Base-by-base conservation (phyloP, 2,113 vertebrate species). In the Onychorhynchus coronatus region DNA sequence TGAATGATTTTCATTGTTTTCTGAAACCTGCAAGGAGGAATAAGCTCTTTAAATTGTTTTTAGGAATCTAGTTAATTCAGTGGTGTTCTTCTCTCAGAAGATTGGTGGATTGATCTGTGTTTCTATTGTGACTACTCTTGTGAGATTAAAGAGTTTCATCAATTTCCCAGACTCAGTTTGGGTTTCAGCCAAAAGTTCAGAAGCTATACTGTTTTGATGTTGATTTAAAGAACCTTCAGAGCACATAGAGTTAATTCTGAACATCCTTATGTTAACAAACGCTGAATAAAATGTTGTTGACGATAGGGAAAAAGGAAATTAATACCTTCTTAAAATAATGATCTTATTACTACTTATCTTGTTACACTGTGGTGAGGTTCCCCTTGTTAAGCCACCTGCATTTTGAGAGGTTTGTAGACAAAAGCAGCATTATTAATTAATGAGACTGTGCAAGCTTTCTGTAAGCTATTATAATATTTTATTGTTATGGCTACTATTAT, bases 261-360 rank as follows among this genome's bases (percentile, higher is more conserved):
- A 95, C 93, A 97, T 81, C 56, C 47, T 42, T 59, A 73, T 70
- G 85, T 86, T 90, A 84, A 91, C 56, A 85, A 96, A 72, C 75
- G 52, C 91, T 25, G 89, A 81, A 93, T 93, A 91, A 97, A 97
- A 88, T 55, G 56, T 82, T 95, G 89, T 89, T 96, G 91, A 92
- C 94, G 95, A 55, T 56, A 77, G 89, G 90, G 85, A 35, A 89
- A 96, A 91, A 39, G 71, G 74, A 81, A 82, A 47, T 90, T 22
- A 96, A 96, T 95, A 87, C 68, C 47, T 94, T 96, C 85, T 78
- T 96, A 90, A 95, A 96, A 95, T 87, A 93, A 92, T 88, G 91
- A 88, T 96, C 95, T 93, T 96, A 91, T 89, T 97, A 96, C 95
- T 92, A 89, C 81, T 95, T 97, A 95, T 95, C 90, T 95, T 91